These are phyloP conservation scores for Pseudois nayaur DNA, from an alignment of 2,113 vertebrate species.

Conservation along the genomic window DNA sequence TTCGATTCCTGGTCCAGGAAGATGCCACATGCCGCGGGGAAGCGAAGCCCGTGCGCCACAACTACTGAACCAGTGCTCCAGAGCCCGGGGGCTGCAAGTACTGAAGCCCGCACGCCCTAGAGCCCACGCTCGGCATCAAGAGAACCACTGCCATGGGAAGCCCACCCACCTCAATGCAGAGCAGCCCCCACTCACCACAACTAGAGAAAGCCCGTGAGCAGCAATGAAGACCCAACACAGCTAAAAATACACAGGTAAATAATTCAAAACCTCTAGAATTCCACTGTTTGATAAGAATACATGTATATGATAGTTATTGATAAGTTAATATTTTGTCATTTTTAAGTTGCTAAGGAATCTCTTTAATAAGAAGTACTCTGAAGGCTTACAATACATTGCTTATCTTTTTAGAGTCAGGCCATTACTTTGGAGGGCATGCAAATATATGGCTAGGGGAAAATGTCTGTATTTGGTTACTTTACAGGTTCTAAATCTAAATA, in stretches of 20 bases:
- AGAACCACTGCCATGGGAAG: background rate
- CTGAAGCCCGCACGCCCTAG: background rate
- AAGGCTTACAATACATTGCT: fast-evolving
- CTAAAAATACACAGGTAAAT: background rate
- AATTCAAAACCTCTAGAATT: background rate
- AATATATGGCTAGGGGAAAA: background rate
- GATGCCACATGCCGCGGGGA: background rate
- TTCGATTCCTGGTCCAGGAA: background rate
- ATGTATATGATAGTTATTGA: background rate
- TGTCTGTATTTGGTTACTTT: background rate
- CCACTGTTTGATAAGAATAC: background rate
- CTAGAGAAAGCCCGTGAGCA: background rate
- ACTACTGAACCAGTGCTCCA: background rate
- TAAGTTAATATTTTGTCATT: background rate
- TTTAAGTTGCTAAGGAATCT: background rate
- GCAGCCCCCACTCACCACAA: background rate
- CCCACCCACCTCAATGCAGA: background rate
- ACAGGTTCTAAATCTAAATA: background rate
- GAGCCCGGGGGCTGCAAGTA: background rate
- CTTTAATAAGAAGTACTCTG: background rate
- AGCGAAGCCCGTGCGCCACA: fast-evolving
- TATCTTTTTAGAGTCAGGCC: background rate
- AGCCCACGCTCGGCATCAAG: fast-evolving
- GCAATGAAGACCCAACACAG: background rate
- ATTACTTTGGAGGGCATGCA: fast-evolving